Percentiles rank a stretch among this genome's conserved stretches.
These are phyloP conservation scores for Gallinago solitaria DNA, from an alignment of 2,797 vertebrate genomes.

Conservation along the genomic window DNA sequence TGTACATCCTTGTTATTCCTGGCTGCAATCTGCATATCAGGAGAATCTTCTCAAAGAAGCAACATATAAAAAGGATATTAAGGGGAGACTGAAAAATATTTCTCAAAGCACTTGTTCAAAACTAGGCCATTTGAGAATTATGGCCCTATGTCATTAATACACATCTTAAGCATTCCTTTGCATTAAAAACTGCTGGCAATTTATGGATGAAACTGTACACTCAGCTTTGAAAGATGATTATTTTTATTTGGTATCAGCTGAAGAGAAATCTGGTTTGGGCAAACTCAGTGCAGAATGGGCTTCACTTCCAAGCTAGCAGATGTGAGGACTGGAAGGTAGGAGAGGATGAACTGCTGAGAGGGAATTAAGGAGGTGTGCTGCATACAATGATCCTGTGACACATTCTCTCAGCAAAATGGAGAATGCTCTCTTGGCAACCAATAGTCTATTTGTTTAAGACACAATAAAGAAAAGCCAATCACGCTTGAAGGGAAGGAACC, in stretches of 20 bases:
- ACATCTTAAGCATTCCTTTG: neutral
- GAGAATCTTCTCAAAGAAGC: neutral
- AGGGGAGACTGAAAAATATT: neutral
- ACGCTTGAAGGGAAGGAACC: neutral
- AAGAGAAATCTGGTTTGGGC: neutral
- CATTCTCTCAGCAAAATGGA: neutral
- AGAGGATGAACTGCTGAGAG: neutral
- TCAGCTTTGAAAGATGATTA: neutral
- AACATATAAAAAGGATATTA: neutral
- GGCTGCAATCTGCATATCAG: neutral
- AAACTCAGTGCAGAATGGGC: neutral
- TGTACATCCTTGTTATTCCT: neutral
- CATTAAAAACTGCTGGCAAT: neutral
- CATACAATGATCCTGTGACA: rapidly evolving
- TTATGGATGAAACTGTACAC: neutral
- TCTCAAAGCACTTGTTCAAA: neutral
- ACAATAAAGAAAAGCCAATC: neutral
- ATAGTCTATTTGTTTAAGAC: neutral
- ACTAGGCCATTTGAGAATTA: neutral
- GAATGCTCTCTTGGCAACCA: neutral
- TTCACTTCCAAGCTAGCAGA: neutral
- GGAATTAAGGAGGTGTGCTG: neutral
- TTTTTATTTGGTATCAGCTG: neutral
- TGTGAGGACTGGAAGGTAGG: neutral
- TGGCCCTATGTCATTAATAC: neutral